Conservation (phyloP, 1,140 invertebrate genomes). For the Pseudomyrmex concolor region DNA sequence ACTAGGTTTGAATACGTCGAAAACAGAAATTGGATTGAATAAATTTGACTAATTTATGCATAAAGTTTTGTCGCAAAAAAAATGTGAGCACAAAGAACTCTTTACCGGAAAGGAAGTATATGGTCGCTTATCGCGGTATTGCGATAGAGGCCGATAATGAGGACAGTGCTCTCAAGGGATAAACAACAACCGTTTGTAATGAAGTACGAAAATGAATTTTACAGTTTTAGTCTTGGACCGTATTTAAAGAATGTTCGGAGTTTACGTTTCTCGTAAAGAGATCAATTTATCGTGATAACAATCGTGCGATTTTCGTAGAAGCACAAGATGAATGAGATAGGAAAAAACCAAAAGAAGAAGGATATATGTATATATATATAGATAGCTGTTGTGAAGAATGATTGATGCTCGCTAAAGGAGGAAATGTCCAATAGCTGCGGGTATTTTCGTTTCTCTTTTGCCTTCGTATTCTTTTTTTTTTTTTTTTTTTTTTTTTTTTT, state of each 20-base stretch:
- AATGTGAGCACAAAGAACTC: constrained; percentile 49
- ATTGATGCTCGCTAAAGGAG: constrained; percentile 55
- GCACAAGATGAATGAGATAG: neutral
- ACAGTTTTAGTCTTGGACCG: constrained; percentile 1
- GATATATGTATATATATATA: neutral
- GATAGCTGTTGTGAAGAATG: constrained; percentile 31
- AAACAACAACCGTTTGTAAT: neutral
- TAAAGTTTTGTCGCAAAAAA: neutral
- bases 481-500: neutral
- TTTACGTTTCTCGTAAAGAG: neutral
- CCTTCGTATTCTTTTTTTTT: neutral
- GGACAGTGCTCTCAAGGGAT: constrained; percentile 30
- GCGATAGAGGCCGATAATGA: constrained; percentile 34
- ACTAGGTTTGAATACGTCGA: too few relatives aligned
- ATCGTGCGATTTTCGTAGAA: constrained; percentile 39
- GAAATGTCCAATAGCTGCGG: constrained; percentile 21
- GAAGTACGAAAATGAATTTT: constrained; percentile 18
- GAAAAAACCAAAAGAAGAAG: neutral
- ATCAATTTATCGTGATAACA: constrained; percentile 35
- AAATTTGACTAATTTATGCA: too few relatives aligned
- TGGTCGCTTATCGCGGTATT: constrained; percentile 55
- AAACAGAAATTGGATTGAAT: too few relatives aligned
- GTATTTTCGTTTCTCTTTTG: neutral
- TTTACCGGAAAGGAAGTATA: constrained; percentile 52
- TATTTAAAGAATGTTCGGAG: neutral